Evolutionary conservation across 2,888 invertebrate species (phyloP).

Genomic region (Cremastinae sp.): DNA sequence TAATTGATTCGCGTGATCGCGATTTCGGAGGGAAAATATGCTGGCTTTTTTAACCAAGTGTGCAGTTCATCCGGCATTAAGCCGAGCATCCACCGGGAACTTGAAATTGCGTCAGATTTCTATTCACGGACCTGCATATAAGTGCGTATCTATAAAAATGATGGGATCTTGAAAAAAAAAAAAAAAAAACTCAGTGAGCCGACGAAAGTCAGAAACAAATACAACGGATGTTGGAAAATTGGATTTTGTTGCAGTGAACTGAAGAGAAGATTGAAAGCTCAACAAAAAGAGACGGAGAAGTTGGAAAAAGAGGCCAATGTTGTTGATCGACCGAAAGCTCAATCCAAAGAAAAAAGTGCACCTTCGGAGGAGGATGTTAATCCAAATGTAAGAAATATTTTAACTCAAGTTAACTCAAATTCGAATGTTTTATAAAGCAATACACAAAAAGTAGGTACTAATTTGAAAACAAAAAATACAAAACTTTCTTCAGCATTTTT

Average conservation of each 20-base stretch:
- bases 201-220: not conserved
- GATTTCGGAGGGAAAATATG: slow-evolving; percentile 62
- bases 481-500: too few relatives aligned
- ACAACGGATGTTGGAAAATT: not conserved
- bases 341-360: slow-evolving; percentile 74
- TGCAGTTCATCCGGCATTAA: slow-evolving; percentile 59
- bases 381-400: slow-evolving; percentile 86
- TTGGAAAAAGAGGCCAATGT: slow-evolving; percentile 86
- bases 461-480: not conserved
- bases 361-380: slow-evolving; percentile 90
- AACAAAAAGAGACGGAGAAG: slow-evolving; percentile 96
- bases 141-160: slow-evolving; percentile 72
- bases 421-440: not conserved
- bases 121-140: slow-evolving; percentile 64
- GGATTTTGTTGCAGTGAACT: slow-evolving; percentile 87
- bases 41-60: slow-evolving; percentile 67
- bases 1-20: slow-evolving; percentile 17
- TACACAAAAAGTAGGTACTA: not conserved
- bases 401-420: too few relatives aligned
- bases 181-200: not conserved
- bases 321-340: slow-evolving; percentile 76
- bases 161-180: not conserved
- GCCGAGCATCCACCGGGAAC: slow-evolving; percentile 35
- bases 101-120: slow-evolving; percentile 70
- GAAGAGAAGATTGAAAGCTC: slow-evolving; percentile 94